phyloP scores from a whole-genome alignment of 2,888 invertebrate genomes.

The Oligia strigilis region DNA sequence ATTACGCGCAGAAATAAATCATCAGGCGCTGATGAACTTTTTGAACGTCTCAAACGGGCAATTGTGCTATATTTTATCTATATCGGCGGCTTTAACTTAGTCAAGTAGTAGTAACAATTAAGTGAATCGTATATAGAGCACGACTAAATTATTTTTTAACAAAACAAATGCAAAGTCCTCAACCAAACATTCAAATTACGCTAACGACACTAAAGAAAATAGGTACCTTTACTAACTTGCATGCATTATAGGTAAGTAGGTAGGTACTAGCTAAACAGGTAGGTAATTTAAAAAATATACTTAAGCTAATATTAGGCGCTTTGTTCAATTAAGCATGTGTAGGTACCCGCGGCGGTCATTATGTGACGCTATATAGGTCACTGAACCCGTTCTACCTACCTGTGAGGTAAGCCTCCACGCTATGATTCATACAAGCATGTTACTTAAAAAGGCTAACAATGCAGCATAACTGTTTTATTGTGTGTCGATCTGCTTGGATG shows the following conservation, averaged over 20 bases:
- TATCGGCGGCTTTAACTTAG: no score
- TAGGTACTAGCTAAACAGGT: conserved; percentile 11
- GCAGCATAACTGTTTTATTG: conserved; percentile 64
- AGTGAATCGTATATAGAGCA: background rate
- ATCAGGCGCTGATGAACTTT: conserved; percentile 22
- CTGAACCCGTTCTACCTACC: conserved; percentile 63
- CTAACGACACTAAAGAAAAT: background rate
- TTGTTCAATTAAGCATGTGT: conserved; percentile 60
- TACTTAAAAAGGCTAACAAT: conserved; percentile 63
- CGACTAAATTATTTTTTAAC: background rate
- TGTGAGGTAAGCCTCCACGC: conserved; percentile 55
- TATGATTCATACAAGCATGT: conserved; percentile 64
- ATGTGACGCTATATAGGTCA: conserved; percentile 64
- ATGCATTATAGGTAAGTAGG: conserved; percentile 1
- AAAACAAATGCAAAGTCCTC: background rate
- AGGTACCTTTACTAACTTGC: background rate
- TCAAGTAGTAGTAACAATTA: background rate
- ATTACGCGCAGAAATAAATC: background rate
- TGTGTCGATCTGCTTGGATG: conserved; percentile 64
- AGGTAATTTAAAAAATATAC: conserved; percentile 40
- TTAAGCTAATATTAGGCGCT: conserved; percentile 54
- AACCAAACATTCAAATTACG: background rate
- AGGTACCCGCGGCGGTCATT: conserved; percentile 54
- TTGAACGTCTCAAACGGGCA: background rate
- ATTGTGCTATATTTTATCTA: no score